Evolutionary conservation across 2,113 vertebrate genomes (phyloP), one percentile per base, ranked within the genome.

Genomic region (Rhabdomys dilectus): DNA sequence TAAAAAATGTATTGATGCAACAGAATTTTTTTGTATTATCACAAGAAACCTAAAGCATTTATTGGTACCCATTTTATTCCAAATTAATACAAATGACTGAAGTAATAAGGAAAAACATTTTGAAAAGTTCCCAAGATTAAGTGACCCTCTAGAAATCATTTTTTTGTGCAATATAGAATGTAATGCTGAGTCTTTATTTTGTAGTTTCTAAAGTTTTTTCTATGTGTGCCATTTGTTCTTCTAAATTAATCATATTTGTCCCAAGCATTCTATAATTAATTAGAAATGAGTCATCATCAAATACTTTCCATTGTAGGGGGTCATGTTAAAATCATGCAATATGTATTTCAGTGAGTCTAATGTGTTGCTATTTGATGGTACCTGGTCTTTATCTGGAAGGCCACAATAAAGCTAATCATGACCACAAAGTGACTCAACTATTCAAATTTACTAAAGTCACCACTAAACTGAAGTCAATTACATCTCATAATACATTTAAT

Each of bases 1-100:
- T 73, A 93, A 97, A 97, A 97, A 97, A 94, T 70, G 92, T 94
- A 98, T 96, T 93, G 88, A 31, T 97, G 96, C 94, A 97, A 97
- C 87, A 85, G 29, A 97, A 89, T 9, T 97, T 62, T 60, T 94
- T 56, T 94, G 8, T 91, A 95, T 89, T 95, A 85, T 87, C 91
- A 75, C n/a, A 66, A 34, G 75, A 85, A 82, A 93, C 96, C 36
- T 66, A 19, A 36, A 89, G 80, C 80, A 45, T 12, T 84, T 96
- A 93, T 91, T 95, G 97, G 91, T 31, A 76, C 80, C 7, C 26
- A 88, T 29, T 95, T 95, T 95, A 56, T 87, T 97, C 21, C 24
- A 21, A 97, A 84, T 96, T 88, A 92, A 95, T 58, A 58, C 15
- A 97, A 96, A 96, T 85, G 11, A 45, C 1, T 72, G 70, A 89